Conservation (phyloP, 2,113 vertebrate genomes). For the Passer montanus region DNA sequence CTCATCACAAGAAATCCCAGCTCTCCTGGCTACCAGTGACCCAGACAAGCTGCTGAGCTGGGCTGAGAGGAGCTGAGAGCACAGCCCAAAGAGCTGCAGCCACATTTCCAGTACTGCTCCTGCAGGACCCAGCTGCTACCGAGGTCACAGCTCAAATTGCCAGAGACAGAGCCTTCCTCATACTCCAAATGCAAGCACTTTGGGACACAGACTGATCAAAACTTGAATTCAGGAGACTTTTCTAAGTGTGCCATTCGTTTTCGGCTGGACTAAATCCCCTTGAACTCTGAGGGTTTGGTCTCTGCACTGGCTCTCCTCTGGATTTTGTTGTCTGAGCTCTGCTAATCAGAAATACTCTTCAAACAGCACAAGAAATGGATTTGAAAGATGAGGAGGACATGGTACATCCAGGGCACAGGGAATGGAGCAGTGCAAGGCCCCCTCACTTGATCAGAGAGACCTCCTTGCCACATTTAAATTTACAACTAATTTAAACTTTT, state of each 20-base stretch:
- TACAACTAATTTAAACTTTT: not conserved
- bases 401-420: not conserved
- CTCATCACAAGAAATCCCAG: not conserved
- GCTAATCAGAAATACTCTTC: not conserved
- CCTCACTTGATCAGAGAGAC: not conserved
- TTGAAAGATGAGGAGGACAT: not conserved
- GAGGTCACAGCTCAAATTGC: fast-evolving
- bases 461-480: not conserved
- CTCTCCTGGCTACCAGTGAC: fast-evolving
- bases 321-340: not conserved
- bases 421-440: not conserved
- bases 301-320: not conserved
- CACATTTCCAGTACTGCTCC: not conserved
- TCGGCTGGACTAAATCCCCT: not conserved
- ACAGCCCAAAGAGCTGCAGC: not conserved
- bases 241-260: not conserved
- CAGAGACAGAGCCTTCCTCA: not conserved
- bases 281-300: not conserved
- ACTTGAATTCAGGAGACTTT: not conserved
- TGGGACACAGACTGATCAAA: not conserved
- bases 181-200: not conserved
- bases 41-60: not conserved
- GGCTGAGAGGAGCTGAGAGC: not conserved
- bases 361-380: not conserved
- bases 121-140: fast-evolving